Conservation (phyloP, 2,888 invertebrate genomes). For the Polyommatus icarus region DNA sequence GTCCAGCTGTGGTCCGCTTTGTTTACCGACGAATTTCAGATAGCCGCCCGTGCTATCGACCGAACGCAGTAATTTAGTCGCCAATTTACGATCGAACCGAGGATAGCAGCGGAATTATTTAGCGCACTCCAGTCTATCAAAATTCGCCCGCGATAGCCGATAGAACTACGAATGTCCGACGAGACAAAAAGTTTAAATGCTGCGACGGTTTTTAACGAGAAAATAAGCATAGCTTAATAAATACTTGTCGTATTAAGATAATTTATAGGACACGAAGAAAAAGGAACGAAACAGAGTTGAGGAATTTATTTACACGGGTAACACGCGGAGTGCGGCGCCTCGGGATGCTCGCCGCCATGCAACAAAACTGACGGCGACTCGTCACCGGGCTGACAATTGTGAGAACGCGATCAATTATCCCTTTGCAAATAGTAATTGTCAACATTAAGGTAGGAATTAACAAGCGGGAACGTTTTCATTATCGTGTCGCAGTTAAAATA, state of each 20-base stretch:
- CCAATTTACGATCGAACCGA: slow-evolving; percentile 42
- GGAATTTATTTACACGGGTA: slow-evolving; percentile 53
- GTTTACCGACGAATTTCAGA: slow-evolving; percentile 49
- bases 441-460: slow-evolving; percentile 71
- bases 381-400: slow-evolving; percentile 74
- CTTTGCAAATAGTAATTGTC: slow-evolving; percentile 75
- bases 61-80: slow-evolving; percentile 43
- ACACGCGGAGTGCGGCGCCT: slow-evolving; percentile 59
- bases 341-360: slow-evolving; percentile 57
- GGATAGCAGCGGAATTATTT: slow-evolving; percentile 42
- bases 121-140: slow-evolving; percentile 40
- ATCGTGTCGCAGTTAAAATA: slow-evolving; percentile 71
- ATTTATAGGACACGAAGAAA: slow-evolving; percentile 60
- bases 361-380: slow-evolving; percentile 68
- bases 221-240: slow-evolving; percentile 64
- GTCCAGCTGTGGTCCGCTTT: slow-evolving; percentile 54
- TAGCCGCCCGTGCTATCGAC: slow-evolving; percentile 45
- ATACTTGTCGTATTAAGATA: slow-evolving; percentile 70
- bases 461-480: slow-evolving; percentile 70
- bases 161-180: neutral
- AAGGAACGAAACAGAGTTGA: slow-evolving; percentile 52
- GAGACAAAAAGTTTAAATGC: slow-evolving; percentile 17
- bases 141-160: slow-evolving; percentile 33
- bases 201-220: slow-evolving; percentile 47
- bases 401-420: slow-evolving; percentile 79